A percentile compares a stretch with the other conserved stretches of the same genome.
phyloP scores from a whole-genome alignment of 2,797 vertebrate genomes.

The Sebastolobus alascanus region DNA sequence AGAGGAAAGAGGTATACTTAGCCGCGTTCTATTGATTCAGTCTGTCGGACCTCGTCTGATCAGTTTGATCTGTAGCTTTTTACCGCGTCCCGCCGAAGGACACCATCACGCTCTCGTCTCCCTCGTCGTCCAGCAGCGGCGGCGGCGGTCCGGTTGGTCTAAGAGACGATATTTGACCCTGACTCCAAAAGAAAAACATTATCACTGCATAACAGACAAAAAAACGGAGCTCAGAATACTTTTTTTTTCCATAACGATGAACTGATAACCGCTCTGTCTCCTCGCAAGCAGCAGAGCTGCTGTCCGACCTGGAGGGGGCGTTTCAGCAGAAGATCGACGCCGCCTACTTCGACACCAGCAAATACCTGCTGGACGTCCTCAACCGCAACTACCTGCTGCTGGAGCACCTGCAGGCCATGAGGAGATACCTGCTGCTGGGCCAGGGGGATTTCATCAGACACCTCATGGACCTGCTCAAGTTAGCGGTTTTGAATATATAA shows the following conservation, averaged over 20 bases:
- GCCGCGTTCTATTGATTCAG: constrained; percentile 58
- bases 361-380: constrained; percentile 94
- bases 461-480: constrained; percentile 99
- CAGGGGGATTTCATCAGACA: constrained; percentile 99
- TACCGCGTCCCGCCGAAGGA: constrained; percentile 48
- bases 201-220: neutral
- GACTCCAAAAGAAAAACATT: neutral
- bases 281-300: constrained; percentile 88
- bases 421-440: constrained; percentile 96
- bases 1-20: constrained; percentile 54
- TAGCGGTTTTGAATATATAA: constrained; percentile 57
- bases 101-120: neutral
- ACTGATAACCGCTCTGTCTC: neutral
- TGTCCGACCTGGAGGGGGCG: constrained; percentile 95
- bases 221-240: neutral
- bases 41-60: constrained; percentile 36
- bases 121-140: constrained; percentile 75
- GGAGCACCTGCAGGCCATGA: constrained; percentile 98
- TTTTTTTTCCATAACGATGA: neutral
- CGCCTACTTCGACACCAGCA: constrained; percentile 97
- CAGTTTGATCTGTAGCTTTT: constrained; percentile 52
- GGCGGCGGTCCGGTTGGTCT: constrained; percentile 85
- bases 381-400: constrained; percentile 95
- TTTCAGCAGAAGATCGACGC: constrained; percentile 97
- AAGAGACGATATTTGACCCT: constrained; percentile 83